Evolutionary conservation across 1,140 invertebrate species (phyloP).

Genomic region (Ditylenchus dipsaci): DNA sequence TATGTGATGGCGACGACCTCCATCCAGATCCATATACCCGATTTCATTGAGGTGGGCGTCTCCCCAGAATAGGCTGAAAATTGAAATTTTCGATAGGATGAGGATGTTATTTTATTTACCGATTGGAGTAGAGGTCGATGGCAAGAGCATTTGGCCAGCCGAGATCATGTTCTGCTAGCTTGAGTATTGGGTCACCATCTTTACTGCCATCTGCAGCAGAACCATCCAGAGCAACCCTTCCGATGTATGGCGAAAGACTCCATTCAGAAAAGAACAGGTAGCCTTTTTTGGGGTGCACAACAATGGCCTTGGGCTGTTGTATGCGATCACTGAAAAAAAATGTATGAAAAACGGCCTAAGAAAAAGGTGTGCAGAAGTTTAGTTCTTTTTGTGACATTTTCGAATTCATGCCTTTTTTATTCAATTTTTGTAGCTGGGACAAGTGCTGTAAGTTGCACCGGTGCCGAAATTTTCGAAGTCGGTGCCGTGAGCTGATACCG

Average conservation of each 20-base stretch:
- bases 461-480: no score
- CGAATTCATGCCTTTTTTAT: neutral
- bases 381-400: no score
- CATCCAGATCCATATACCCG: conserved; percentile 74
- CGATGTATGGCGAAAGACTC: conserved; percentile 81
- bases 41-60: conserved; percentile 98
- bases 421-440: no score
- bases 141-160: conserved; percentile 97
- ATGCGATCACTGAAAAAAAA: conserved; percentile 67
- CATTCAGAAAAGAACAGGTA: conserved; percentile 79
- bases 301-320: conserved; percentile 84
- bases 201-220: conserved; percentile 81
- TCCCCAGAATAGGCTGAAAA: conserved; percentile 75
- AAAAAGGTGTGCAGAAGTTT: no score
- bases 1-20: conserved; percentile 68
- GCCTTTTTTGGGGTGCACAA: conserved; percentile 86
- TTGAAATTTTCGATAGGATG: neutral
- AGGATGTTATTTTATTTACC: conserved; percentile 49
- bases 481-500: no score
- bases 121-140: conserved; percentile 89
- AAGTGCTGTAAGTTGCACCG: no score
- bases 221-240: conserved; percentile 94
- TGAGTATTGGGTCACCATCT: conserved; percentile 60
- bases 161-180: conserved; percentile 74
- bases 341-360: no score